Percentiles rank a stretch among this genome's conserved stretches.
These are phyloP conservation scores for Drosophila pseudoananassae DNA, from an alignment of 1,140 invertebrate species.

Conservation along the genomic window DNA sequence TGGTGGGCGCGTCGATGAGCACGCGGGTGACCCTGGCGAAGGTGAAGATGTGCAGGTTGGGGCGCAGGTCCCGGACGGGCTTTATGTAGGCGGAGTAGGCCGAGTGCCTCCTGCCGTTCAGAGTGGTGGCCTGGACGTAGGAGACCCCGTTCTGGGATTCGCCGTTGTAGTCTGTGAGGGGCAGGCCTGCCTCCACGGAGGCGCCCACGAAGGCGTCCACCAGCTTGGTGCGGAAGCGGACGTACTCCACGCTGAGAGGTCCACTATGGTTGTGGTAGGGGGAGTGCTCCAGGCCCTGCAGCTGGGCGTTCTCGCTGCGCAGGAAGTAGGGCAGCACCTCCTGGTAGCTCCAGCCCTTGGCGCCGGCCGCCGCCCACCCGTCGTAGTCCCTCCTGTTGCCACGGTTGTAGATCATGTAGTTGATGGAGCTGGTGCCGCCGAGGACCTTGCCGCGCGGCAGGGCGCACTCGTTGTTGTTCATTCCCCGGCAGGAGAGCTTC, in stretches of 20 bases:
- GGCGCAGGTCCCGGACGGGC: conserved; percentile 85
- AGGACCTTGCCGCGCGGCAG: conserved; percentile 87
- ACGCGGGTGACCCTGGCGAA: conserved; percentile 87
- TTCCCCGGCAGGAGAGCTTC: conserved; percentile 86
- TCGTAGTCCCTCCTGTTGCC: conserved; percentile 92
- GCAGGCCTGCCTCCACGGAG: conserved; percentile 86
- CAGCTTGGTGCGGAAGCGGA: conserved; percentile 86
- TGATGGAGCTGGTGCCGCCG: conserved; percentile 92
- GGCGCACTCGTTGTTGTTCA: conserved; percentile 85
- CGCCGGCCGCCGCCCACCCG: conserved; percentile 88
- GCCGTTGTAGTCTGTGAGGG: conserved; percentile 88
- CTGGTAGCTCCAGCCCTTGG: conserved; percentile 89
- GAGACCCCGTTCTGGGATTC: conserved; percentile 87
- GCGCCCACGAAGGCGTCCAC: conserved; percentile 88
- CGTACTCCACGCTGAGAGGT: conserved; percentile 85
- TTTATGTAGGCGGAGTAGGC: conserved; percentile 86
- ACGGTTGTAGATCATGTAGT: conserved; percentile 94
- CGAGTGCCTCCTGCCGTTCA: conserved; percentile 85
- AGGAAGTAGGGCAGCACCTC: conserved; percentile 89
- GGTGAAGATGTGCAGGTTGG: conserved; percentile 88
- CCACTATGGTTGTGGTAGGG: conserved; percentile 86
- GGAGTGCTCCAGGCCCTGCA: conserved; percentile 85
- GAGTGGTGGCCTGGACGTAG: conserved; percentile 88
- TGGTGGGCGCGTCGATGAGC: conserved; percentile 86
- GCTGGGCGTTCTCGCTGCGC: conserved; percentile 86